phyloP scores from a whole-genome alignment of 2,888 invertebrate species.

The Microchrysa polita region DNA sequence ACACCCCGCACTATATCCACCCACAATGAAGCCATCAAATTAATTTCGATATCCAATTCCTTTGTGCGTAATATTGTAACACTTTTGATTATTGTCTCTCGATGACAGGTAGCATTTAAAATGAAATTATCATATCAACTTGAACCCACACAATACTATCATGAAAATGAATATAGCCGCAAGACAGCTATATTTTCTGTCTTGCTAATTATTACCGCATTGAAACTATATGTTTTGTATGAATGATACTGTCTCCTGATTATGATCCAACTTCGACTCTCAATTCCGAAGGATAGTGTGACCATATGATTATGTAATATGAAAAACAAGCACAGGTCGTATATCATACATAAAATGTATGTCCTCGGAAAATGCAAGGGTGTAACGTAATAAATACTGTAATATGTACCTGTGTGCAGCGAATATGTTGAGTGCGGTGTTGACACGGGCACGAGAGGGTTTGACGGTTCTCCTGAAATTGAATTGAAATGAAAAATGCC shows the following conservation, averaged over 20 bases:
- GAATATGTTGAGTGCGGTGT: too few species aligned
- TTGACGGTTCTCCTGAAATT: constrained; percentile 1
- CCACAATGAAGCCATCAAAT: constrained; percentile 39
- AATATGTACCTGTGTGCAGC: not conserved
- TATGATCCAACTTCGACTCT: constrained; percentile 3
- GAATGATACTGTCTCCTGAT: constrained; percentile 10
- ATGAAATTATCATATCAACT: constrained; percentile 44
- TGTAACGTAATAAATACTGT: not conserved
- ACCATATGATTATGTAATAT: too few species aligned
- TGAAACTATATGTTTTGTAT: constrained; percentile 27
- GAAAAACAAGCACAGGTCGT: too few species aligned
- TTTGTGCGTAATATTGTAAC: not conserved
- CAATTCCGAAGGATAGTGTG: not conserved
- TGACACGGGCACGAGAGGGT: not conserved
- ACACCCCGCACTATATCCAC: not conserved
- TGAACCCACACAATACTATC: constrained; percentile 41
- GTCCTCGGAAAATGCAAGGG: too few species aligned
- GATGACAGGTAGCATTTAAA: constrained; percentile 43
- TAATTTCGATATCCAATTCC: constrained; percentile 14
- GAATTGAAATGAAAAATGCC: constrained; percentile 30
- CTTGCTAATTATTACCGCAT: constrained; percentile 33
- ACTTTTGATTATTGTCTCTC: constrained; percentile 16
- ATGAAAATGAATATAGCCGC: constrained; percentile 40
- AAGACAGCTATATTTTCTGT: not conserved
- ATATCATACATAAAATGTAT: too few species aligned